These are phyloP conservation scores for Cataglyphis cursor DNA, from an alignment of 2,888 invertebrate species.

Conservation along the genomic window DNA sequence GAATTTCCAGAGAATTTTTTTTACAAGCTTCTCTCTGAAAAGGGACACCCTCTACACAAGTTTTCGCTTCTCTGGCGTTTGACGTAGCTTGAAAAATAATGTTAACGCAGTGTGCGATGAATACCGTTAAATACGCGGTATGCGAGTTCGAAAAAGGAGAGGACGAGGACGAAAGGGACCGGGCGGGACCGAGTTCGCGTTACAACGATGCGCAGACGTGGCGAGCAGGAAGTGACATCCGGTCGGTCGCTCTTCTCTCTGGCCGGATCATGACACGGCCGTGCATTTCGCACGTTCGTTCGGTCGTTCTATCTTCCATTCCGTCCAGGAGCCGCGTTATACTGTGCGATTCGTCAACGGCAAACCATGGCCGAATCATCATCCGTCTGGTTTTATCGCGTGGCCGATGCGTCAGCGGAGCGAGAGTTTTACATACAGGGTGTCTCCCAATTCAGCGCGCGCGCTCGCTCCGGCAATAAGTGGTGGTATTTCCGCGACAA, in stretches of 20 bases:
- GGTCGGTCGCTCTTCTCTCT: slow-evolving; percentile 70
- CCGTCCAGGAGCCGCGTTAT: slow-evolving; percentile 62
- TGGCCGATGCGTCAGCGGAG: slow-evolving; percentile 29
- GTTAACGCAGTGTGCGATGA: background rate
- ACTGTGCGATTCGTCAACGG: slow-evolving; percentile 64
- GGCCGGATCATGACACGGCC: slow-evolving; percentile 76
- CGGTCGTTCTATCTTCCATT: slow-evolving; percentile 73
- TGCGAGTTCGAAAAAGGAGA: background rate
- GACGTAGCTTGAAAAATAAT: background rate
- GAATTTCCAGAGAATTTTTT: no score
- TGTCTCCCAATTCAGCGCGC: background rate
- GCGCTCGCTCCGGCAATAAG: background rate
- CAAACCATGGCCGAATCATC: slow-evolving; percentile 62
- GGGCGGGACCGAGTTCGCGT: slow-evolving; percentile 52
- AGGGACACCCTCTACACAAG: background rate
- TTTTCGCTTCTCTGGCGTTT: background rate
- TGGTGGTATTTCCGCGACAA: background rate
- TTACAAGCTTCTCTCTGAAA: no score
- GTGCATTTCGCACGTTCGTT: slow-evolving; percentile 74
- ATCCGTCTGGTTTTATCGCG: slow-evolving; percentile 58
- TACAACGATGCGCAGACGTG: slow-evolving; percentile 75
- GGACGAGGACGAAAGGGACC: background rate
- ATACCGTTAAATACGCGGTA: background rate
- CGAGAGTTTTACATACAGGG: background rate
- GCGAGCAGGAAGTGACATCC: slow-evolving; percentile 84